Evolutionary conservation across 2,888 invertebrate species (phyloP), one percentile per base, ranked within the genome.

Genomic region (Mythimna ferrago): DNA sequence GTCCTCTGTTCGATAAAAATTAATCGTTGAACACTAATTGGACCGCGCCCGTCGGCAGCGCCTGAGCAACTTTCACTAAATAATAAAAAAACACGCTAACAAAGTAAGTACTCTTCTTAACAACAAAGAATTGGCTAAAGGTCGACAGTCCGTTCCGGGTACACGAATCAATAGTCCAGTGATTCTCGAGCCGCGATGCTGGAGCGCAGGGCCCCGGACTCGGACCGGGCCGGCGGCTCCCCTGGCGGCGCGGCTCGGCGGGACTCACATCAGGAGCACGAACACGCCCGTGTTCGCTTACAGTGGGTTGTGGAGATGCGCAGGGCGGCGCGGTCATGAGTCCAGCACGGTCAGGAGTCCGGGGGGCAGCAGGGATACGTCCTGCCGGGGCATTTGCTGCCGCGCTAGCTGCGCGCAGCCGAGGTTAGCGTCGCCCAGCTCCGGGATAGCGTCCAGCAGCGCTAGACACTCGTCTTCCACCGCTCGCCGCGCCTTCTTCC

Each of bases 41-140:
- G 94, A 94, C 94, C 94, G 92, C 95, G 94, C 94, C 94, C 93
- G 92, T 91, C 93, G 91, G 92, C 93, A 91, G 95, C 94, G 95
- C 93, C 94, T 95, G 95, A 95, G 94, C 95, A 95, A 95, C 96
- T 96, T 95, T 95, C 96, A 95, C 96, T 95, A 94, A 93, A 92
- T 94, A 93, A 92, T 93, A 92, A 94, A 91, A 48, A 94, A 95
- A 95, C 93, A 92, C 93, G 91, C 93, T 93, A 94, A 94, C 93
- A 92, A 93, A 92, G 93, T 95, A 95, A 95, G 95, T 95, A 95
- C 94, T 93, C 91, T 88, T 93, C 93, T 93, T 92, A 93, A 92
- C 89, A 93, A 94, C 93, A 93, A 93, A 92, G 92, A 94, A 94
- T 95, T 94, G 90, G 93, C 94, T 95, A 94, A 94, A 93, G 90